phyloP scores from a whole-genome alignment of 2,113 vertebrate genomes.

The Ictalurus furcatus region DNA sequence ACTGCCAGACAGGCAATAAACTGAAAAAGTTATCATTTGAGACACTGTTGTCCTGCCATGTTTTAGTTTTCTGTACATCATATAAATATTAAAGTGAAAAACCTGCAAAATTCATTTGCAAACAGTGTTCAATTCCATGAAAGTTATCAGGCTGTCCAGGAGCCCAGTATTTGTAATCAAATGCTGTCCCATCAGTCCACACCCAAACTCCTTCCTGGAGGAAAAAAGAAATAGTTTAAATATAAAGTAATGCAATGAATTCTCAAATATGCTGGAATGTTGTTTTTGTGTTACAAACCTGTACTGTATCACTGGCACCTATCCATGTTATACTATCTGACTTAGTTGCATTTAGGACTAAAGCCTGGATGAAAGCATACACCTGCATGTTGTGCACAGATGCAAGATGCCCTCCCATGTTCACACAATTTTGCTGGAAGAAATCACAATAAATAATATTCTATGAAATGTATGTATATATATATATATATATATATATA shows the following conservation, averaged over 20 bases:
- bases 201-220: not conserved
- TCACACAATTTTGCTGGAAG: slow-evolving; percentile 21
- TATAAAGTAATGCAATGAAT: not conserved
- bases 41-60: not conserved
- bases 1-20: not conserved
- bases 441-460: slow-evolving; percentile 3
- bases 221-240: not conserved
- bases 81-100: not conserved
- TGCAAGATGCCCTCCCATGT: slow-evolving; percentile 18
- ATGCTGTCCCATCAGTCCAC: slow-evolving; percentile 28
- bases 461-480: too few relatives aligned
- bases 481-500: too few relatives aligned
- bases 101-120: not conserved
- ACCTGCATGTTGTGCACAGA: slow-evolving; percentile 17
- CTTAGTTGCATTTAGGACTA: not conserved
- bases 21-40: not conserved
- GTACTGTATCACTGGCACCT: not conserved
- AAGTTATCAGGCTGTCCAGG: not conserved
- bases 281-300: not conserved
- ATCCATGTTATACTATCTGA: not conserved
- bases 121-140: not conserved
- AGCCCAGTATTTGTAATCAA: slow-evolving; percentile 1
- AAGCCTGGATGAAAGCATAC: not conserved
- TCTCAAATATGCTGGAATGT: not conserved
- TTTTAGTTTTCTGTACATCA: not conserved